Percentiles rank a stretch among this genome's conserved stretches.
Conservation (phyloP, 2,888 invertebrate species). For the Cynaeus angustus region DNA sequence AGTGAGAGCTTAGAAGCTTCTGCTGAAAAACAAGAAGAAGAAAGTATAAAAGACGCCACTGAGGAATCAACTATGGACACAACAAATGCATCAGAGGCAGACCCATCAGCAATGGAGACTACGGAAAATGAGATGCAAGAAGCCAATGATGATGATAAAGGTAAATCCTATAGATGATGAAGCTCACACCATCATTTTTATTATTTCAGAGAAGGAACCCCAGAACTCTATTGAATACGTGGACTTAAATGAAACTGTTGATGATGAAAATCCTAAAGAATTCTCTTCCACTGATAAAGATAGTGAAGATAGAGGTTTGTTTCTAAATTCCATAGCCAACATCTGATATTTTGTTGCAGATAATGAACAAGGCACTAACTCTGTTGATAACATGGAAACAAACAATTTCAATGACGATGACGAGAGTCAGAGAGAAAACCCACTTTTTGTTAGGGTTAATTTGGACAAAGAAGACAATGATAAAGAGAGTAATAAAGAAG, state of each 20-base stretch:
- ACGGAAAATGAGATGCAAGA: not conserved
- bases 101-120: not conserved
- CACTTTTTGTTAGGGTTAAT: slow-evolving; percentile 29
- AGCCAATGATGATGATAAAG: slow-evolving; percentile 56
- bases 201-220: slow-evolving; percentile 27
- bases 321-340: no score
- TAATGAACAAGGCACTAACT: slow-evolving; percentile 12
- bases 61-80: not conserved
- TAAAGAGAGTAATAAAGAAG: slow-evolving; percentile 61
- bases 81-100: slow-evolving; percentile 9
- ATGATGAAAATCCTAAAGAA: slow-evolving; percentile 22
- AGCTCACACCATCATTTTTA: not conserved
- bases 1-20: not conserved
- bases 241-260: slow-evolving; percentile 27
- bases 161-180: slow-evolving; percentile 18
- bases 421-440: slow-evolving; percentile 28
- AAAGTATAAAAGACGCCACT: not conserved
- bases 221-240: slow-evolving; percentile 45
- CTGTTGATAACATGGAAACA: slow-evolving; percentile 5
- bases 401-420: slow-evolving; percentile 26
- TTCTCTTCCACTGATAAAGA: slow-evolving; percentile 7
- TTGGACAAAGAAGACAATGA: slow-evolving; percentile 39
- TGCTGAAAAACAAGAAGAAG: not conserved
- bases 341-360: not conserved
- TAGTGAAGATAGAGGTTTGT: not conserved